Evolutionary conservation across 2,797 vertebrate species (phyloP).

Genomic region (Phalanger gymnotis): DNA sequence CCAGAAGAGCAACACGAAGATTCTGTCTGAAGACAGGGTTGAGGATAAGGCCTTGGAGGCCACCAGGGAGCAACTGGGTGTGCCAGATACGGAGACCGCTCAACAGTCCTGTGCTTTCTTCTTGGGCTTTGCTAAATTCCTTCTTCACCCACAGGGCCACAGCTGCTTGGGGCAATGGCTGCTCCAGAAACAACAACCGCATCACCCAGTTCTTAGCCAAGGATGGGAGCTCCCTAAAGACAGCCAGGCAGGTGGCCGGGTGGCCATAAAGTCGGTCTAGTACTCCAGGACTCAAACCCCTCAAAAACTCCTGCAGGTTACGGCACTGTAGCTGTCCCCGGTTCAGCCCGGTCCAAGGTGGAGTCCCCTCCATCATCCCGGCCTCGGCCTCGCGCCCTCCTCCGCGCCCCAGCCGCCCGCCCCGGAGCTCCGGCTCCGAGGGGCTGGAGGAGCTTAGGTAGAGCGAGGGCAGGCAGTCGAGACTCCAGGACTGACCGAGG

Average conservation of each 20-base stretch:
- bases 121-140: constrained; percentile 91
- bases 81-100: constrained; percentile 93
- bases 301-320: constrained; percentile 93
- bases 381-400: no score
- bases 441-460: no score
- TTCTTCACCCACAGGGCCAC: constrained; percentile 94
- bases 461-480: no score
- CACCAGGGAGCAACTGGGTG: constrained; percentile 92
- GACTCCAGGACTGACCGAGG: no score
- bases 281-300: constrained; percentile 90
- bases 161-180: constrained; percentile 92
- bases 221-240: constrained; percentile 93
- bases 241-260: constrained; percentile 94
- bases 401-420: no score
- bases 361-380: constrained; percentile 73
- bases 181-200: constrained; percentile 94
- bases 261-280: constrained; percentile 94
- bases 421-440: no score
- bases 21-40: constrained; percentile 95
- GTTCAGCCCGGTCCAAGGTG: constrained; percentile 78
- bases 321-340: constrained; percentile 93
- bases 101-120: constrained; percentile 90
- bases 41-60: constrained; percentile 91
- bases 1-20: constrained; percentile 91
- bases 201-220: constrained; percentile 95